phyloP scores from a whole-genome alignment of 1,140 invertebrate species.

The Drosophila paulistorum region DNA sequence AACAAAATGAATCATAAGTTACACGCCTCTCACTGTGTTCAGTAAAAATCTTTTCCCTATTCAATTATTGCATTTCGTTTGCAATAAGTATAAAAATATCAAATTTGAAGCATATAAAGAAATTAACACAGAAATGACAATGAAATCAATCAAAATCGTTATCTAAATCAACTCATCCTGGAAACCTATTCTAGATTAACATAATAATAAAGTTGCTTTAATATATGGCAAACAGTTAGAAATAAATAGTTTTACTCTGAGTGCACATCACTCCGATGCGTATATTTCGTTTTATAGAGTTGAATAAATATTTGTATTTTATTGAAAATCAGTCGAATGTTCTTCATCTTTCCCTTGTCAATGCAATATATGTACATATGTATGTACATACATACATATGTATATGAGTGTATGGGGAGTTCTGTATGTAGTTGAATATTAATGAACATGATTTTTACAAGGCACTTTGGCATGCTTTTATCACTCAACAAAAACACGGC shows the following conservation, averaged over 20 bases:
- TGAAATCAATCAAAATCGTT: no score
- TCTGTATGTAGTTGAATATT: slow-evolving; percentile 69
- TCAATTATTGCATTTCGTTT: no score
- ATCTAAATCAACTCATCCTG: no score
- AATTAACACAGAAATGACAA: no score
- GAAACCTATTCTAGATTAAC: no score
- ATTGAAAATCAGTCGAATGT: neutral
- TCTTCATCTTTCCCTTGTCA: neutral
- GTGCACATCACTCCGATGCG: neutral
- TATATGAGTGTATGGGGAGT: slow-evolving; percentile 13
- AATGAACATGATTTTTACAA: slow-evolving; percentile 69
- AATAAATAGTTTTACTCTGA: neutral
- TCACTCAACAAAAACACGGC: slow-evolving; percentile 57
- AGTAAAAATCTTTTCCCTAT: no score
- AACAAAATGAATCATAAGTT: no score
- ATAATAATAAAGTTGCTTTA: no score
- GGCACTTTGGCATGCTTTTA: slow-evolving; percentile 65
- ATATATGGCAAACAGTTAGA: no score
- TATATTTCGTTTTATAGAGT: neutral
- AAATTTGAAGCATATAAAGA: no score
- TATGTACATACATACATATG: neutral
- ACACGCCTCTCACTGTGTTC: no score
- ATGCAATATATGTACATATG: neutral
- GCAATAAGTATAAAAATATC: no score
- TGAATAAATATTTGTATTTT: neutral